Evolutionary conservation across 2,113 vertebrate species (phyloP).

Genomic region (Anarhynchus alexandrinus): DNA sequence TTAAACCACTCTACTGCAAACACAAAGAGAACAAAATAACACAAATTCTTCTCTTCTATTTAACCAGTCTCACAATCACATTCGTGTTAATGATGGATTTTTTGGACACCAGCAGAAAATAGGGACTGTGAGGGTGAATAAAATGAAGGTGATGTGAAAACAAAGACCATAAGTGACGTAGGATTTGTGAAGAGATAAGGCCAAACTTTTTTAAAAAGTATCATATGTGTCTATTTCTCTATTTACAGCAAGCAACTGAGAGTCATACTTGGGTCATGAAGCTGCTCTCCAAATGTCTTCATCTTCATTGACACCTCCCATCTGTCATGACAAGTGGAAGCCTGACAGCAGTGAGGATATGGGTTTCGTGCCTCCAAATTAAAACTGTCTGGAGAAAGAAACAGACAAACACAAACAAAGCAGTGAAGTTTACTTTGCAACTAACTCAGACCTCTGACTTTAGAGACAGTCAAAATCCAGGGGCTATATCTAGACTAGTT

Average conservation of each 20-base stretch:
- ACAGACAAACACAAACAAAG: neutral
- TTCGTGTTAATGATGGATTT: neutral
- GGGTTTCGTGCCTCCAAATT: neutral
- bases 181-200: neutral
- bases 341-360: neutral
- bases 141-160: neutral
- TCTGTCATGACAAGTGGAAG: neutral
- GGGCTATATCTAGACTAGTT: neutral
- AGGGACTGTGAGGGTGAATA: neutral
- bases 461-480: neutral
- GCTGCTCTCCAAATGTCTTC: neutral
- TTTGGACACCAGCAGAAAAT: neutral
- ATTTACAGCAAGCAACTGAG: neutral
- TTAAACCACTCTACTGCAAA: neutral
- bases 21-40: neutral
- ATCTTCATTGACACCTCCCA: neutral
- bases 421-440: neutral
- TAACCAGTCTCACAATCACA: neutral
- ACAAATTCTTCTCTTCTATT: neutral
- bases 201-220: neutral
- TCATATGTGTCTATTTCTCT: neutral
- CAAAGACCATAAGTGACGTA: neutral
- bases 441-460: neutral
- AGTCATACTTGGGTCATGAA: neutral
- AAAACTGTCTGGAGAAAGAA: neutral